Evolutionary conservation across 2,888 invertebrate genomes (phyloP), one percentile per base, ranked within the genome.

Genomic region (Chrysina gloriosa): DNA sequence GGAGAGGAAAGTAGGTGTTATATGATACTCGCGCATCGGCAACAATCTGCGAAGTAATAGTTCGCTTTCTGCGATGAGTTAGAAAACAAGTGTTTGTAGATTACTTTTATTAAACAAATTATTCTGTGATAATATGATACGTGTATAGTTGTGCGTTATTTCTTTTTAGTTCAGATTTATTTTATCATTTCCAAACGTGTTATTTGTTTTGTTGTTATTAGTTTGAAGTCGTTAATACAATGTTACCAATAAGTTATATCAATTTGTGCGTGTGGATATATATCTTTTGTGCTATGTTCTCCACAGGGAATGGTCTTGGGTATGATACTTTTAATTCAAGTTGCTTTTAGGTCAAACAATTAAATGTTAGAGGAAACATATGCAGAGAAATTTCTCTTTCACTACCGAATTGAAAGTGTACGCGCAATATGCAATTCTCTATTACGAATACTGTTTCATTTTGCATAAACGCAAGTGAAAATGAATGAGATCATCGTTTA

Each of bases 1-100:
- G 42, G 65, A n/a, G 23, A 66, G 31, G 66, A 66, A 66, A 66
- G 66, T 66, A 58, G 58, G 66, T 58, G 66, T 64, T 56, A 58
- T 31, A 56, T 21, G 34, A 16, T 52, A 23, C 34, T 54, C 48
- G 54, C 29, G 58, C 45, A 25, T 23, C 56, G 56, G 58, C 56
- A 31, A 66, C 66, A 27, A 31, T 58, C 56, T 66, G 58, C 47
- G 45, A 47, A 21, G 11, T 34, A 58, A 54, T 66, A 56, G 54
- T 56, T 34, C 36, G 6, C 56, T 66, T 66, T 31, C 47, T 56
- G 52, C 52, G 64, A 39, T 48, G 47, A 39, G 27, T 50, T 48
- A 64, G 39, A 27, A 52, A 64, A 34, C 25, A 50, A 63, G 9
- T 50, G 27, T 50, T 23, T 23, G 25, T 29, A 16, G 36, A 23